These are phyloP conservation scores for Cottoperca gobio DNA, from an alignment of 2,797 vertebrate genomes.

Conservation along the genomic window DNA sequence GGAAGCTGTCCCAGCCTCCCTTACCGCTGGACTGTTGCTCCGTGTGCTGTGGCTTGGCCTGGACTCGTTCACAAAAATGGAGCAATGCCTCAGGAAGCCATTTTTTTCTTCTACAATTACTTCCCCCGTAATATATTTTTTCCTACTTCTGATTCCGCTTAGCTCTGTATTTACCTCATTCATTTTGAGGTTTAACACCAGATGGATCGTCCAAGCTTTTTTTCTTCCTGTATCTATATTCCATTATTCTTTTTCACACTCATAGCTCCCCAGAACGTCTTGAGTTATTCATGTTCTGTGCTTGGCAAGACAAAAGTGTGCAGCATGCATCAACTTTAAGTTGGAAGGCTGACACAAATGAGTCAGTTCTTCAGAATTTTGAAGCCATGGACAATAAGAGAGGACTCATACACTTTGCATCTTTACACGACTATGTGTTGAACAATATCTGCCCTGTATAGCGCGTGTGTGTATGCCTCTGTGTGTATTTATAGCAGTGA, in stretches of 20 bases:
- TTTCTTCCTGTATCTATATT: constrained; percentile 2
- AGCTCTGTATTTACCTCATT: constrained; percentile 39
- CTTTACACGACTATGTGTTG: constrained; percentile 4
- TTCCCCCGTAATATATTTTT: constrained; percentile 28
- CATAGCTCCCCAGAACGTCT: constrained; percentile 17
- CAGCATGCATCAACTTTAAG: constrained; percentile 1
- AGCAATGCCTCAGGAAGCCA: constrained; percentile 25
- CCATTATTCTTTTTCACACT: constrained; percentile 32
- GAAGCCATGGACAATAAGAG: background rate
- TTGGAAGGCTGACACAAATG: constrained; percentile 15
- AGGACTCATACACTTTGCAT: background rate
- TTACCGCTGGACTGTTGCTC: constrained; percentile 34
- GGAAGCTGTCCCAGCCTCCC: constrained; percentile 49
- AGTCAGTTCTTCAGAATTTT: constrained; percentile 21
- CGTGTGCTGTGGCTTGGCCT: constrained; percentile 55
- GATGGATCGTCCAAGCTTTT: constrained; percentile 5
- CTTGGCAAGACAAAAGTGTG: constrained; percentile 36
- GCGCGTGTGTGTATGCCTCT: background rate
- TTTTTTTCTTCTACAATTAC: background rate
- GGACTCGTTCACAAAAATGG: constrained; percentile 48
- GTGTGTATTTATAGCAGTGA: constrained; percentile 68
- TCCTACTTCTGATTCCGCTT: constrained; percentile 14
- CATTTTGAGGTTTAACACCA: constrained; percentile 34
- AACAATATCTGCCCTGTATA: constrained; percentile 47
- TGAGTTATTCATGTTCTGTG: constrained; percentile 59